Evolutionary conservation across 2,797 vertebrate genomes (phyloP).

Genomic region (Acrossocheilus fasciatus): DNA sequence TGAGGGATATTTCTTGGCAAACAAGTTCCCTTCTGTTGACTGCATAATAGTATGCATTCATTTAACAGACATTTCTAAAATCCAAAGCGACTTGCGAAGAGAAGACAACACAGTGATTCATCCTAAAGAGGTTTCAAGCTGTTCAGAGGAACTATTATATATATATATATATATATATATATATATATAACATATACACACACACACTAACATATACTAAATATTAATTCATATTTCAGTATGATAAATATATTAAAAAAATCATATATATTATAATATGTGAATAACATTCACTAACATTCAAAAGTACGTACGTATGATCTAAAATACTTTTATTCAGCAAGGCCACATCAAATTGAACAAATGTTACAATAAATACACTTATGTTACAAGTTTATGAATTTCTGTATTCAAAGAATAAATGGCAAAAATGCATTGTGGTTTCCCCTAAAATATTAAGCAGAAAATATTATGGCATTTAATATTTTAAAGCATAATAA

Average conservation of each 20-base stretch:
- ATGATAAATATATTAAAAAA: too few relatives aligned
- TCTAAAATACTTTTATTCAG: not conserved
- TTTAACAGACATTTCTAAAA: constrained; percentile 19
- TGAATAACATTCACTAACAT: too few relatives aligned
- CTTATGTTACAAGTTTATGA: too few relatives aligned
- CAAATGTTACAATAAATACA: not conserved
- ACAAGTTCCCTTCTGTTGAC: constrained; percentile 7
- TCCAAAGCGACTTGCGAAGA: not conserved
- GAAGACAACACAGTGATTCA: constrained; percentile 12
- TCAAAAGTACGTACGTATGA: too few relatives aligned
- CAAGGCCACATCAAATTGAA: not conserved
- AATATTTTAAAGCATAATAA: too few relatives aligned
- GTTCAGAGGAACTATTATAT: not conserved
- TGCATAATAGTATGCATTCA: constrained; percentile 1
- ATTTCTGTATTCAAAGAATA: not conserved
- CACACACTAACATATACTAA: too few relatives aligned
- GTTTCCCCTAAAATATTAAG: too few relatives aligned
- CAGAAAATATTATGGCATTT: too few relatives aligned
- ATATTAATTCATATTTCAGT: too few relatives aligned
- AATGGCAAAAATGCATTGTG: too few relatives aligned
- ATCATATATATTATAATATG: too few relatives aligned
- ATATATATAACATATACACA: not conserved
- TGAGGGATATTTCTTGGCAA: constrained; percentile 17
- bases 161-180: not conserved
- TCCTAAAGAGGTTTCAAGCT: not conserved